A percentile compares a stretch with the other conserved stretches of the same genome.
These are phyloP conservation scores for Paragorgia papillata DNA, from an alignment of 92 coral and sea anemone genomes.

Conservation along the genomic window DNA sequence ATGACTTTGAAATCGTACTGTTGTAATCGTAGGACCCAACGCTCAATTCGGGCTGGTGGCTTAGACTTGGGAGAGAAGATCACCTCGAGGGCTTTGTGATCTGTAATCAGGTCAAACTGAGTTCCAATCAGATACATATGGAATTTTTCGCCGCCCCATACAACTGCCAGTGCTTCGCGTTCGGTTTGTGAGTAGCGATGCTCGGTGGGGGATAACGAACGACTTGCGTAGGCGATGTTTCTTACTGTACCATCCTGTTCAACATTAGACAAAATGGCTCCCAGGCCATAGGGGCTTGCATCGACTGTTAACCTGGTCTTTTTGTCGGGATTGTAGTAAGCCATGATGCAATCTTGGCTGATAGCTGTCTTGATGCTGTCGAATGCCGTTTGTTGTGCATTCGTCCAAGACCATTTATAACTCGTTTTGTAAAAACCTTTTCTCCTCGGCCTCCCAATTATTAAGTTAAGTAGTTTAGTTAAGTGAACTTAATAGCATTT, in stretches of 20 bases:
- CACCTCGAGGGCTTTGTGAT: slow-evolving; percentile 39
- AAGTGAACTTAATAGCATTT: background rate
- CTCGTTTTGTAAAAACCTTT: slow-evolving; percentile 9
- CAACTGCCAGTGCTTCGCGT: slow-evolving; percentile 41
- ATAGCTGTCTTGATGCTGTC: too few relatives aligned
- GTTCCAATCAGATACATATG: slow-evolving; percentile 32
- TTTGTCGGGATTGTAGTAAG: too few relatives aligned
- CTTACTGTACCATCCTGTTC: slow-evolving; percentile 28
- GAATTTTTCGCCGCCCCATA: too few relatives aligned
- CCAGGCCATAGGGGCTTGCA: slow-evolving; percentile 41
- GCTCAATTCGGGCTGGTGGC: too few relatives aligned
- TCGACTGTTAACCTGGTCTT: too few relatives aligned
- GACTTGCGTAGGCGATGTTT: slow-evolving; percentile 45
- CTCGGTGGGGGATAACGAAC: slow-evolving; percentile 31
- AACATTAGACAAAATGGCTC: slow-evolving; percentile 42
- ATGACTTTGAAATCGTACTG: too few relatives aligned
- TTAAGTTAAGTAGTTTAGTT: too few relatives aligned
- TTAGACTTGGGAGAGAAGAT: slow-evolving; percentile 3
- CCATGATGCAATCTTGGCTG: too few relatives aligned
- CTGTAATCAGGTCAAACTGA: slow-evolving; percentile 17
- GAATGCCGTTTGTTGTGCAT: too few relatives aligned
- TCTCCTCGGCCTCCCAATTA: slow-evolving; percentile 6
- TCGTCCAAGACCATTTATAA: too few relatives aligned
- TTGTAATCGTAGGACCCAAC: too few relatives aligned
- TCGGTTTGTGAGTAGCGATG: slow-evolving; percentile 46